phyloP scores from a whole-genome alignment of 2,888 invertebrate species.

The Notocelia uddmanniana region DNA sequence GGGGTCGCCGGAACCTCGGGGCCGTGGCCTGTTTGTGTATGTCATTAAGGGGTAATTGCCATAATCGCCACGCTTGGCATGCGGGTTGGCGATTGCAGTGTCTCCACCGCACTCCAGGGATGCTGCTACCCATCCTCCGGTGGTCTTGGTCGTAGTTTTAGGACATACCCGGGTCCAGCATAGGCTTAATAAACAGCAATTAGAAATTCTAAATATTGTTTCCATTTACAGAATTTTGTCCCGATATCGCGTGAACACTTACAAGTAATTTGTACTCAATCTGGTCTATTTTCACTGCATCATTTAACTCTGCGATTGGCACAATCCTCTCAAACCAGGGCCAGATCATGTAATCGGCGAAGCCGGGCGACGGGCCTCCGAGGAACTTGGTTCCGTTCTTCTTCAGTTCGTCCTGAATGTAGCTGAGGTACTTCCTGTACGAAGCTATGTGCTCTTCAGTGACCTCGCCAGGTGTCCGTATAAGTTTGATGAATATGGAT shows the following conservation, averaged over 20 bases:
- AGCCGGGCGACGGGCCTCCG: conserved; percentile 89
- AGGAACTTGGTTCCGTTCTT: conserved; percentile 87
- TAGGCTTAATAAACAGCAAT: background rate
- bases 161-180: too few relatives aligned
- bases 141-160: too few relatives aligned
- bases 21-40: too few relatives aligned
- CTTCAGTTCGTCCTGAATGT: conserved; percentile 87
- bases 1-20: too few relatives aligned
- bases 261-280: conserved; percentile 81
- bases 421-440: conserved; percentile 79
- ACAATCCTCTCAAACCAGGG: conserved; percentile 92
- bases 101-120: too few relatives aligned
- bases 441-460: conserved; percentile 59
- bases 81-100: too few relatives aligned
- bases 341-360: conserved; percentile 94
- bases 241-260: conserved; percentile 49
- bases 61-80: too few relatives aligned
- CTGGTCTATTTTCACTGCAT: conserved; percentile 80
- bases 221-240: background rate
- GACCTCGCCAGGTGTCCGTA: conserved; percentile 62
- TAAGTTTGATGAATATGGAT: conserved; percentile 57
- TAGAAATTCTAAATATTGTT: background rate
- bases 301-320: conserved; percentile 73
- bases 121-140: too few relatives aligned
- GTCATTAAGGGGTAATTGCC: too few relatives aligned